Base-by-base conservation (phyloP, 1,140 invertebrate species). In the Diuraphis noxia region DNA sequence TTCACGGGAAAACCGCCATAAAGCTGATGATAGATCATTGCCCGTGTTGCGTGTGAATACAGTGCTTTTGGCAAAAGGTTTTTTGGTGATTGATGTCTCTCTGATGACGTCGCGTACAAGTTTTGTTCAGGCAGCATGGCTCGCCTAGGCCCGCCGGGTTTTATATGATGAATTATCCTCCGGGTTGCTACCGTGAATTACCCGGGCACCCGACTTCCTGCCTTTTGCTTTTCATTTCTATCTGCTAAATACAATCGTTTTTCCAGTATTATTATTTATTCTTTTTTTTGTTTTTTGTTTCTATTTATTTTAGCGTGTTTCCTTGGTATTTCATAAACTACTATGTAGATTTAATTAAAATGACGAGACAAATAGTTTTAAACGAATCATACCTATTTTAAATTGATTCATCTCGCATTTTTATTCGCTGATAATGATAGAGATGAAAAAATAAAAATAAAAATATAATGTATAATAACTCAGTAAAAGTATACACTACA, bases 61-160 rank as follows among this genome's bases (percentile, higher is more conserved):
- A 91, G 89, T 91, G 89, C 77, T 91, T 91, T 91, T 82, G 89
- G 89, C 63, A 91, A 91, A 77, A 91, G 89, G 89, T 91, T 91
- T 91, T 91, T 91, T 82, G 89, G 89, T 91, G 89, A 91, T 91
- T 91, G 89, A 91, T 91, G 89, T 91, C 89, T 91, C 89, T 91
- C 89, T 91, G 89, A 91, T 81, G 89, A 82, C 89, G 89, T 91
- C 77, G 77, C 72, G 72, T 82, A 91, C 77, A 91, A 91, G 89
- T 91, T 91, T 91, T 91, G 72, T 91, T 91, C 89, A 46, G n/a
- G 77, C 40, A 46, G 77, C 46, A 19, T 46, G 56, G 89, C 89
- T 81, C 36, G 63, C n/a, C 77, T 52, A 82, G 43, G 72, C 89
- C 72, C 72, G 89, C 89, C 63, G 89, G 72, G 77, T 81, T 91